Base-by-base conservation (phyloP, 2,797 vertebrate species). In the Cyclura pinguis region DNA sequence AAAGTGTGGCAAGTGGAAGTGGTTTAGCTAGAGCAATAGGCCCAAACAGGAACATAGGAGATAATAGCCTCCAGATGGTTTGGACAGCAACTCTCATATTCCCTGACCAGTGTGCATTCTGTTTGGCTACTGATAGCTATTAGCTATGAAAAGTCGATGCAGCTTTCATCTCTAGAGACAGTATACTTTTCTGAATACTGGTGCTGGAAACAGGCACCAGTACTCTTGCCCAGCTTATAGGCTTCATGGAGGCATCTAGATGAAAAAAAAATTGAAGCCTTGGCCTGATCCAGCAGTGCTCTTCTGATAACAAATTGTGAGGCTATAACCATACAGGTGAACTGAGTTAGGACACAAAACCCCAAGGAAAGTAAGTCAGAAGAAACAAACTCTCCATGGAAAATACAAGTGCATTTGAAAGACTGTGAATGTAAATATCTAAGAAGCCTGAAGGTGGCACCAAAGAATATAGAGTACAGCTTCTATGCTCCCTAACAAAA, bases 401-500 rank as follows among this genome's bases (percentile, higher is more conserved):
- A 77, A 1, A 20, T 42, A 55, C 76, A 89, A 24, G 62, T 29
- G n/a, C 29, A 12, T 20, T 55, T 42, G 38, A n/a, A 55, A 16
- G 16, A 38, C 32, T 29, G 29, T 59, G 27, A 20, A 2, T 67
- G 38, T 62, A 18, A 80, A 32, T 7, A 22, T 69, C 8, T 12
- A 20, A 10, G 9, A 20, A 74, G 35, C 87, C 87, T n/a, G 69
- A 50, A 90, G 89, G 82, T 86, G 89, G 89, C 89, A 67, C 55
- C 80, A 90, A 20, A 82, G 42, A 83, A 87, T 14, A 18, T 5
- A 2, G 29, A 83, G 57, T 50, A 32, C 42, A 3, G 2, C 24
- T 35, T 29, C 35, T 35, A 52, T 62, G 29, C 35, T 69, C 22
- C 42, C 47, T n/a, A 38, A 85, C 20, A 72, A 29, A 32, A 42